These are phyloP conservation scores for Morone saxatilis DNA, from an alignment of 2,113 vertebrate genomes.

Conservation along the genomic window DNA sequence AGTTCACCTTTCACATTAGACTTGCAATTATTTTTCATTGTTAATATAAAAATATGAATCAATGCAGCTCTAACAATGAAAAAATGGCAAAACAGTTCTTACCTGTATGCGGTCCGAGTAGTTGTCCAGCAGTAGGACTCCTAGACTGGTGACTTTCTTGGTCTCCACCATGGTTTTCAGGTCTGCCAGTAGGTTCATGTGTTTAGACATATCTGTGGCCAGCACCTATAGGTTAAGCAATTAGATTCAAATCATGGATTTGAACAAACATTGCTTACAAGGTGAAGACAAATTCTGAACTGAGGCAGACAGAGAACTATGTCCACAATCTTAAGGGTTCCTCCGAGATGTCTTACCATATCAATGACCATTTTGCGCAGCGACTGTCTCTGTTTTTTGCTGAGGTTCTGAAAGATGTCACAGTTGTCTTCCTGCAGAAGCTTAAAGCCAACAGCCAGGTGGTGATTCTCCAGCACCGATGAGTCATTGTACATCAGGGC, in stretches of 20 bases:
- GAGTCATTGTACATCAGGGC: slow-evolving; percentile 94
- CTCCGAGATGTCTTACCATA: slow-evolving; percentile 83
- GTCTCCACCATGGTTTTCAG: slow-evolving; percentile 98
- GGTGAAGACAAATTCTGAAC: background rate
- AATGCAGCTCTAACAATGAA: background rate
- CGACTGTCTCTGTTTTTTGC: slow-evolving; percentile 89
- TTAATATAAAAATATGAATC: background rate
- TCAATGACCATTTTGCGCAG: slow-evolving; percentile 94
- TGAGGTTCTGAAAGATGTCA: slow-evolving; percentile 93
- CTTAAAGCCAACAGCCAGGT: slow-evolving; percentile 94
- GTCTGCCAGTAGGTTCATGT: slow-evolving; percentile 95
- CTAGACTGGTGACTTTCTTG: slow-evolving; percentile 95
- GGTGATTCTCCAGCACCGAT: slow-evolving; percentile 94
- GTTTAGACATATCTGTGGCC: slow-evolving; percentile 97
- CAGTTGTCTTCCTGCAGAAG: slow-evolving; percentile 94
- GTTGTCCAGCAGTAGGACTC: slow-evolving; percentile 93
- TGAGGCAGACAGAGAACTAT: background rate
- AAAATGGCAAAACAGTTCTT: background rate
- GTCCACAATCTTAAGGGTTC: too few species aligned
- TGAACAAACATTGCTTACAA: background rate
- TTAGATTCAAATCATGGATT: background rate
- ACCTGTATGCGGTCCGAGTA: slow-evolving; percentile 96
- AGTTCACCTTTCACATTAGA: background rate
- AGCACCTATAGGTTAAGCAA: slow-evolving; percentile 83
- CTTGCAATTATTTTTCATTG: background rate